Evolutionary conservation across 2,797 vertebrate genomes (phyloP).

Genomic region (Lophura swinhoii): DNA sequence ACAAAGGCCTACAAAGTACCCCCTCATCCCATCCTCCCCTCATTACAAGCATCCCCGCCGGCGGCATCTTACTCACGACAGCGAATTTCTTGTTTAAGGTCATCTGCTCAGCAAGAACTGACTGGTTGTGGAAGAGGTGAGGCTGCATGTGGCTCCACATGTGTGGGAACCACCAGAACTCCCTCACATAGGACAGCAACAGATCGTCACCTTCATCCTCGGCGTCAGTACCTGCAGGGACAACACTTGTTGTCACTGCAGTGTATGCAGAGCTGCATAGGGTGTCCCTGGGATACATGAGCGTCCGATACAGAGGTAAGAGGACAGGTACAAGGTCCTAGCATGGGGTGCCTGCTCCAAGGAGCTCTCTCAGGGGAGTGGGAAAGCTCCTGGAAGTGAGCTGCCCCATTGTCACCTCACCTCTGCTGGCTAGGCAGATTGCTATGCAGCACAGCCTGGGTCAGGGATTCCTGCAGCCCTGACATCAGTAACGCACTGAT

Average conservation of each 20-base stretch:
- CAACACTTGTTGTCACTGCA: fast-evolving
- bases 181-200: conserved; percentile 92
- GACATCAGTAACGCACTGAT: fast-evolving
- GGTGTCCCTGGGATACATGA: fast-evolving
- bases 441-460: background rate
- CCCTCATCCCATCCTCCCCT: background rate
- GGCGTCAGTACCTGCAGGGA: conserved; percentile 89
- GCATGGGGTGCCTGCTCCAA: background rate
- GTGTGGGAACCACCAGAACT: conserved; percentile 99
- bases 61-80: conserved; percentile 86
- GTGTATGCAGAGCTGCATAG: fast-evolving
- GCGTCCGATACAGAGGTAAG: background rate
- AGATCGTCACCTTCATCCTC: conserved; percentile 97
- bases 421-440: background rate
- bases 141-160: conserved; percentile 99
- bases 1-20: background rate
- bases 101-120: conserved; percentile 97
- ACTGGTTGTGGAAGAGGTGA: conserved; percentile 98
- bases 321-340: background rate
- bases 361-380: background rate
- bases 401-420: background rate
- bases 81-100: conserved; percentile 98
- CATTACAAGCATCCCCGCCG: background rate
- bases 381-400: background rate
- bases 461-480: background rate